Conservation (phyloP, 1,140 invertebrate species). For the Eulimnadia texana region DNA sequence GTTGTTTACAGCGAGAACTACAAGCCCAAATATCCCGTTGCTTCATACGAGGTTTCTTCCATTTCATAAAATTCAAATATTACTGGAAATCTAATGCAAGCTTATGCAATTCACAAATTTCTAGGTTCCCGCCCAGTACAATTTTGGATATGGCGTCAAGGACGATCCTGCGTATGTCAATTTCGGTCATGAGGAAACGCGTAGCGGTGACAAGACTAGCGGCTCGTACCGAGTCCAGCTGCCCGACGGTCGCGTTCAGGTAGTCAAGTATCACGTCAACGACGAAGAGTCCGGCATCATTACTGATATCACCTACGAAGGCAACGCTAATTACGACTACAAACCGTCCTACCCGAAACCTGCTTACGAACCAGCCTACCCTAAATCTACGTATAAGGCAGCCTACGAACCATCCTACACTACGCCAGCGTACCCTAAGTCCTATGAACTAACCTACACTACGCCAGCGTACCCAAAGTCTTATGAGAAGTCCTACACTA, state of each 20-base stretch:
- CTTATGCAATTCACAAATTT: no score
- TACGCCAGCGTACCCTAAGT: background rate
- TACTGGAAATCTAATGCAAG: background rate
- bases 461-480: background rate
- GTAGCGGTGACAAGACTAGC: conserved; percentile 19
- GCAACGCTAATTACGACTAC: conserved; percentile 13
- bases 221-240: conserved; percentile 22
- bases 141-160: conserved; percentile 22
- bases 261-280: conserved; percentile 21
- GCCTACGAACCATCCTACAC: background rate
- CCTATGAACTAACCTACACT: background rate
- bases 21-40: background rate
- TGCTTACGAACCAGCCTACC: background rate
- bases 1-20: background rate
- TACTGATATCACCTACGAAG: conserved; percentile 23
- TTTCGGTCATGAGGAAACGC: conserved; percentile 21
- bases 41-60: background rate
- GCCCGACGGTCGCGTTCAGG: conserved; percentile 22
- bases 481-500: background rate
- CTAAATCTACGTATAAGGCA: background rate
- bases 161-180: conserved; percentile 23
- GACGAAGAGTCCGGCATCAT: conserved; percentile 20
- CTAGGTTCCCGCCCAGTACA: conserved; percentile 15
- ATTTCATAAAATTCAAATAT: background rate
- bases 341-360: background rate